Percentiles rank a stretch among this genome's conserved stretches.
These are phyloP conservation scores for Mastacembelus armatus DNA, from an alignment of 2,797 vertebrate genomes.

Conservation along the genomic window DNA sequence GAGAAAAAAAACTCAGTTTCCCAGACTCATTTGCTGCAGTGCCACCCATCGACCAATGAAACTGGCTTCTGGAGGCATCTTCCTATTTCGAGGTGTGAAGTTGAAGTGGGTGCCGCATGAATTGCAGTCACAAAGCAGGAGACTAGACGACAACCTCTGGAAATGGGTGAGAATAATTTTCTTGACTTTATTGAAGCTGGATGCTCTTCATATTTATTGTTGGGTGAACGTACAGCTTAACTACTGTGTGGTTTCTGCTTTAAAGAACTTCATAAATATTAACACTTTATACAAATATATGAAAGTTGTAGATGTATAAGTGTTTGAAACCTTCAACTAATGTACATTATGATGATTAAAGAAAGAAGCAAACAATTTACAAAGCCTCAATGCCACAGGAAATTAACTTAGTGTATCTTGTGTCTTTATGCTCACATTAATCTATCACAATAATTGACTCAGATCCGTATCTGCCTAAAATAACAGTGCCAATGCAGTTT, in stretches of 20 bases:
- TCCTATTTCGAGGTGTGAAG: slow-evolving; percentile 75
- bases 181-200: neutral
- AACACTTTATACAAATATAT: neutral
- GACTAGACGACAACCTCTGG: slow-evolving; percentile 56
- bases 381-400: neutral
- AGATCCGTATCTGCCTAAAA: neutral
- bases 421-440: neutral
- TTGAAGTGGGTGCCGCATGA: slow-evolving; percentile 57
- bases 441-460: neutral
- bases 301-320: neutral
- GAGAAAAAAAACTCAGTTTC: slow-evolving; percentile 64
- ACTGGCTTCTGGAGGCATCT: slow-evolving; percentile 66
- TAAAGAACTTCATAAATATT: neutral
- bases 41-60: slow-evolving; percentile 74
- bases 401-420: neutral
- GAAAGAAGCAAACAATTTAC: neutral
- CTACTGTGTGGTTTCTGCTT: neutral
- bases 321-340: slow-evolving; percentile 2
- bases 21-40: slow-evolving; percentile 68
- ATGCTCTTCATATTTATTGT: neutral
- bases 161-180: slow-evolving; percentile 78
- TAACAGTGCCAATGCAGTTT: neutral
- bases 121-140: slow-evolving; percentile 59
- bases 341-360: neutral
- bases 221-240: neutral